Evolutionary conservation across 1,140 invertebrate species (phyloP), one percentile per base, ranked within the genome.

Genomic region (Globodera ellingtonae): DNA sequence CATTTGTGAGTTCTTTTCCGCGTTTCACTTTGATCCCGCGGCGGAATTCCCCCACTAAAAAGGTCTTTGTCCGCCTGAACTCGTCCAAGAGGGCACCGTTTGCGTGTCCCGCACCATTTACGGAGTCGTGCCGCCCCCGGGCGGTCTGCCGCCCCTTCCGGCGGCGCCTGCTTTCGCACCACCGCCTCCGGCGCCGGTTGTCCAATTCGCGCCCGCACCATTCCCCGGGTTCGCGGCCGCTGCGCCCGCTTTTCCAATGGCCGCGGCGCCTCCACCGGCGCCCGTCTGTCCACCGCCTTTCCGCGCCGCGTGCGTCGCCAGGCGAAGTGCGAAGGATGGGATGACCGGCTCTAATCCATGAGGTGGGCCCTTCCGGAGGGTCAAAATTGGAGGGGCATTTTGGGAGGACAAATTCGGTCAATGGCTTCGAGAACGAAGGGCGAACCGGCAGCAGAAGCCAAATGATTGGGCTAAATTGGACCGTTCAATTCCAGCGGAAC

Each of bases 11-110:
- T 46, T 10, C 46, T 6, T 44, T 47, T 13, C 21, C 15, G 3
- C n/a, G 21, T 13, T 7, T 62, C 47, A 10, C 18, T 75, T 52
- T 18, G 35, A 35, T 3, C 35, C 35, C 35, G 35, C 35, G 35
- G 35, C 35, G 35, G 3, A 1, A 35, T 59, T 69, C 4, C 9
- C 9, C 67, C 24, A 15, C 13, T 10, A 48, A 35, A 24, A 47
- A 35, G 75, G 75, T 72, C 77, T 86, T 66, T 86, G 85, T 71
- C 85, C 85, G 48, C 85, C 85, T 78, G 85, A 86, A 80, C 81
- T 86, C 35, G 82, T 86, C 47, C 85, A 86, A 73, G 84, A 86
- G 79, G 85, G 85, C 59, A 86, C 85, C 48, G 85, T 86, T 69
- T 86, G 85, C 52, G 84, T 86, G 56, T 82, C 85, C 13, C 72